These are phyloP conservation scores for Camponotus vicinus DNA, from an alignment of 1,140 invertebrate genomes.

Conservation along the genomic window DNA sequence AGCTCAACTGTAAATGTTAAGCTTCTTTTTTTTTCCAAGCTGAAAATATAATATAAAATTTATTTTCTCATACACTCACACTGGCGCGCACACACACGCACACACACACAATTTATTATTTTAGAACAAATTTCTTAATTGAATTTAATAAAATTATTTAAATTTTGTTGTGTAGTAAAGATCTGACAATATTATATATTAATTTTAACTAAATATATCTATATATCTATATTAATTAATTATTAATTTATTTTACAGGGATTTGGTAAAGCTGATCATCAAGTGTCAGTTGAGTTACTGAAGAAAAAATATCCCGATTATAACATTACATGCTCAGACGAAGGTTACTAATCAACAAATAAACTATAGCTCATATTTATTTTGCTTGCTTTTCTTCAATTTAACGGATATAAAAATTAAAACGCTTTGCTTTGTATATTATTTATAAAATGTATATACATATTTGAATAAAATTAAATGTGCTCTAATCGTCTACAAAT, in stretches of 20 bases:
- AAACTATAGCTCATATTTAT: background rate
- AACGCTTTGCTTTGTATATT: background rate
- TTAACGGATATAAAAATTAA: slow-evolving; percentile 14
- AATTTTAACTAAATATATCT: background rate
- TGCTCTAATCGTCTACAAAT: background rate
- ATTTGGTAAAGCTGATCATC: slow-evolving; percentile 95
- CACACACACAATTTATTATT: background rate
- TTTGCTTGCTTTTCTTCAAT: background rate
- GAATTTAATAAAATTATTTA: background rate
- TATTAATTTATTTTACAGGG: slow-evolving; percentile 86
- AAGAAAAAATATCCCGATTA: slow-evolving; percentile 92
- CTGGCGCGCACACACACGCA: background rate
- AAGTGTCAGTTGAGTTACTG: slow-evolving; percentile 90
- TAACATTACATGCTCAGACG: slow-evolving; percentile 92
- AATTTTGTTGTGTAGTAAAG: background rate
- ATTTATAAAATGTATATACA: slow-evolving; percentile 7
- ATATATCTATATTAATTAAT: background rate
- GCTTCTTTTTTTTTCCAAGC: background rate
- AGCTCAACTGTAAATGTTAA: background rate
- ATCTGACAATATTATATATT: background rate
- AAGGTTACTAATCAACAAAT: slow-evolving; percentile 90
- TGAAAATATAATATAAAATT: background rate
- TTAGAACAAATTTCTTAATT: background rate
- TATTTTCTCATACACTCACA: slow-evolving; percentile 10
- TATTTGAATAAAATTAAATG: slow-evolving; percentile 11